Evolutionary conservation across 2,888 invertebrate species (phyloP).

Genomic region (Harpagoxenus sublaevis): DNA sequence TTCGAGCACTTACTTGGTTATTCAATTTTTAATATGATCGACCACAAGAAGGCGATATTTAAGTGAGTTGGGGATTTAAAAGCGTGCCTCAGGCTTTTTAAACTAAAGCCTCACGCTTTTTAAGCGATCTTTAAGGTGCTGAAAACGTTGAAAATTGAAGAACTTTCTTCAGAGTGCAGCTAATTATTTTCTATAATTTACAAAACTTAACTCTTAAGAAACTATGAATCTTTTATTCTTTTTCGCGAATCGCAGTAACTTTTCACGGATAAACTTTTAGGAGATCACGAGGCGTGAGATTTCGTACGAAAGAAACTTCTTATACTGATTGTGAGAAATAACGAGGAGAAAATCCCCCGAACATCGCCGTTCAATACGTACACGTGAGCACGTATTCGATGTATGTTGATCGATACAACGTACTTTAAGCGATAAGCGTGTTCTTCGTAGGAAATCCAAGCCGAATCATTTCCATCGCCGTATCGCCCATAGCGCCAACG

Average conservation of each 20-base stretch:
- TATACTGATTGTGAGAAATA: background rate
- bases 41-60: background rate
- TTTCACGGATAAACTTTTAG: background rate
- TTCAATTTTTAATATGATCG: background rate
- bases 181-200: background rate
- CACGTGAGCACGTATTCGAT: background rate
- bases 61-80: background rate
- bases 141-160: background rate
- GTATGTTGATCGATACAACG: slow-evolving; percentile 11
- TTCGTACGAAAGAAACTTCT: background rate
- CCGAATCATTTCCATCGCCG: slow-evolving; percentile 11
- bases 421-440: slow-evolving; percentile 14
- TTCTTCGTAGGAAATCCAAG: slow-evolving; percentile 1
- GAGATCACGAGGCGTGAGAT: background rate
- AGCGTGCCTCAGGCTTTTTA: background rate
- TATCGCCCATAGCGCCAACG: background rate
- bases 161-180: background rate
- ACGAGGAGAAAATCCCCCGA: slow-evolving; percentile 1
- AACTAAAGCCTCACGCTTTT: background rate
- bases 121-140: background rate
- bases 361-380: slow-evolving; percentile 29
- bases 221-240: background rate
- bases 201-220: background rate
- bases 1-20: background rate
- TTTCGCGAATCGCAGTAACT: background rate